These are phyloP conservation scores for Actenoides hombroni DNA, from an alignment of 2,113 vertebrate species.

Conservation along the genomic window DNA sequence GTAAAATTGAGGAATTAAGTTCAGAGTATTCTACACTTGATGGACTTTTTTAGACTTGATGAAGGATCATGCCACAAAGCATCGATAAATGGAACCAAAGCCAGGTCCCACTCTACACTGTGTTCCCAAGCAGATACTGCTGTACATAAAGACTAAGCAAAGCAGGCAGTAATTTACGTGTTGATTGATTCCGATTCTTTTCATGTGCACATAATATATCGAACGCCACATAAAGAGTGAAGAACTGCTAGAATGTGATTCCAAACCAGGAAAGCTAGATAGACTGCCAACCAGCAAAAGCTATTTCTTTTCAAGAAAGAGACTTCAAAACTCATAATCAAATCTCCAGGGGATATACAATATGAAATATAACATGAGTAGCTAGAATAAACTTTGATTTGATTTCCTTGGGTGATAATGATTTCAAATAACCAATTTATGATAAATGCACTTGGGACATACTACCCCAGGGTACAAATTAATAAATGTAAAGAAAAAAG, in stretches of 20 bases:
- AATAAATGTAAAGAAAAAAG: neutral
- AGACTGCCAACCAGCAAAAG: neutral
- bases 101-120: neutral
- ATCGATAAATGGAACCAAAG: neutral
- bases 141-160: neutral
- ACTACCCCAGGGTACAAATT: neutral
- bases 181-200: neutral
- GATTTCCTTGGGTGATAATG: neutral
- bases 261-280: neutral
- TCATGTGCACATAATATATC: neutral
- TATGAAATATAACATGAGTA: neutral
- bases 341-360: neutral
- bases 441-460: neutral
- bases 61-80: neutral
- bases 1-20: neutral
- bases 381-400: slow-evolving; percentile 25
- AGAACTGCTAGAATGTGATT: neutral
- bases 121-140: neutral
- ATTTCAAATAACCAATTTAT: neutral
- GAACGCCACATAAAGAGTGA: neutral
- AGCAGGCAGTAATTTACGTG: neutral
- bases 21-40: neutral
- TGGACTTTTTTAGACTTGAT: neutral
- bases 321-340: neutral
- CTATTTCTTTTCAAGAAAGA: neutral